Conservation (phyloP, 2,113 vertebrate genomes). For the Platysternon megacephalum region DNA sequence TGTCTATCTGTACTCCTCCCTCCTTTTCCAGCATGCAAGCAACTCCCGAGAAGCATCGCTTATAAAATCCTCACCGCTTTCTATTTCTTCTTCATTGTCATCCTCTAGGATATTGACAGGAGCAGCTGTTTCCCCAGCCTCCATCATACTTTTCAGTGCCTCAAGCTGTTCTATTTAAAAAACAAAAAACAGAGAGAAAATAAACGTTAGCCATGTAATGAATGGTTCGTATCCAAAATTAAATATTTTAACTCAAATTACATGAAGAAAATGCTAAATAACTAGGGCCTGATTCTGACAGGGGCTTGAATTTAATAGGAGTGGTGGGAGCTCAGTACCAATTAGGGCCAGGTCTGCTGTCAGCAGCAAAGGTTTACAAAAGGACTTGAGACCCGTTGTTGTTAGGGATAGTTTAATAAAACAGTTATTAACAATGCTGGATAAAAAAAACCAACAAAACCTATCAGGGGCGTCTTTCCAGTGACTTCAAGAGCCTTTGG, state of each 20-base stretch:
- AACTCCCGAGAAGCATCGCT: not conserved
- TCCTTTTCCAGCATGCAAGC: not conserved
- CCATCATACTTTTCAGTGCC: conserved; percentile 97
- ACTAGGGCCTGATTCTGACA: not conserved
- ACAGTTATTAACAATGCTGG: not conserved
- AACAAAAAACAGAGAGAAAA: conserved; percentile 9
- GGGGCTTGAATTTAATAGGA: not conserved
- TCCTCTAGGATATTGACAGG: conserved; percentile 94
- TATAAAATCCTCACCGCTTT: conserved; percentile 84
- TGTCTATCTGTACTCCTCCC: too few relatives aligned
- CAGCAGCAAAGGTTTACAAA: not conserved
- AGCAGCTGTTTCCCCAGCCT: conserved; percentile 93
- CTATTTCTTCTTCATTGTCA: conserved; percentile 93
- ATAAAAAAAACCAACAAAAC: not conserved
- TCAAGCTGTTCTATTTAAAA: conserved; percentile 92
- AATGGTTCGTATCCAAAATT: not conserved
- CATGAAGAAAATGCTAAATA: not conserved
- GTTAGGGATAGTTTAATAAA: not conserved
- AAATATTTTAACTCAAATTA: not conserved
- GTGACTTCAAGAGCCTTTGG: not conserved
- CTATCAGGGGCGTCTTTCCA: not conserved
- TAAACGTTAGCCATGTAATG: not conserved
- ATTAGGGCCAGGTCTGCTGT: not conserved
- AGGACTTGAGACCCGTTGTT: not conserved
- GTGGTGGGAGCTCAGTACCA: not conserved